These are phyloP conservation scores for Volucella inflata DNA, from an alignment of 2,888 invertebrate species.

Conservation along the genomic window DNA sequence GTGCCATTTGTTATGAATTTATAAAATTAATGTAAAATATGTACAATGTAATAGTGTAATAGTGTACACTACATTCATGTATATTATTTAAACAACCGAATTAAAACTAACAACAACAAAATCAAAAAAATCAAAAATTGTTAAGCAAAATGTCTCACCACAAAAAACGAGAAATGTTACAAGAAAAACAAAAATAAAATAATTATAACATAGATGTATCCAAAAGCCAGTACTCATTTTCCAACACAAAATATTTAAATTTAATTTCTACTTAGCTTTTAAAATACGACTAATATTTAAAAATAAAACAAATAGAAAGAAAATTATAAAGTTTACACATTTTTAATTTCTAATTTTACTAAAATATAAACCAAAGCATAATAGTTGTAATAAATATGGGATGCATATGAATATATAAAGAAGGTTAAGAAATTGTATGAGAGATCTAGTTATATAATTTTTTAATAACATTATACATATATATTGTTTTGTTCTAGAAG, in stretches of 20 bases:
- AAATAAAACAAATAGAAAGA: background rate
- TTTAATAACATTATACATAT: background rate
- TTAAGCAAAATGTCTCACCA: conserved; percentile 25
- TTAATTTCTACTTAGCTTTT: conserved; percentile 24
- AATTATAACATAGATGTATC: background rate
- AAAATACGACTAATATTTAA: conserved; percentile 13
- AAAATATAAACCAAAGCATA: conserved; percentile 63
- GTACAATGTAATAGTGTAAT: too few species aligned
- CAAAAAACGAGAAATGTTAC: conserved; percentile 16
- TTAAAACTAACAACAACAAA: conserved; percentile 7
- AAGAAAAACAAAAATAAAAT: conserved; percentile 8
- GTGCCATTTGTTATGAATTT: conserved; percentile 61
- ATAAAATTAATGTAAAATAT: conserved; percentile 38
- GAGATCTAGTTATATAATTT: conserved; percentile 2
- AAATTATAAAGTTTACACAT: background rate
- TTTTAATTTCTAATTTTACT: conserved; percentile 47
- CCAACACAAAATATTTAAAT: conserved; percentile 2
- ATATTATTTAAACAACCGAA: conserved; percentile 47
- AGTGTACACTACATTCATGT: conserved; percentile 43
- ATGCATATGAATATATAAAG: conserved; percentile 19
- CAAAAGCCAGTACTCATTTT: background rate
- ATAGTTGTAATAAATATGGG: conserved; percentile 24
- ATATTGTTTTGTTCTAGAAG: conserved; percentile 1
- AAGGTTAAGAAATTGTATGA: background rate
- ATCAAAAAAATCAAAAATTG: conserved; percentile 22